Percentiles rank a stretch among this genome's conserved stretches.
Evolutionary conservation across 2,113 vertebrate genomes (phyloP).

Genomic region (Macquaria australasica): DNA sequence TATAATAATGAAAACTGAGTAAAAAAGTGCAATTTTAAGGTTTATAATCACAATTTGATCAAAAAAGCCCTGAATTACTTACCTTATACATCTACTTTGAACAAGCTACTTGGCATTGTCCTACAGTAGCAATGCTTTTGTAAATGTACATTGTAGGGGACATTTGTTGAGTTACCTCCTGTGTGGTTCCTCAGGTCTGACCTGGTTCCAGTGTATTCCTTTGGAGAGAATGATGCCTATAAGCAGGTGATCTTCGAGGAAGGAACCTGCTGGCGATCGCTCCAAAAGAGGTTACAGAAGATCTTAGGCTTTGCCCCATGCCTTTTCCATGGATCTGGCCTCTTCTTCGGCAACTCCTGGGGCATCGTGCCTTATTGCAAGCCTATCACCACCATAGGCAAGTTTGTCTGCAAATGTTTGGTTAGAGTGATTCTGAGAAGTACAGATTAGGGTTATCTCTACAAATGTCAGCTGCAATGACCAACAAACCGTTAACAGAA

Average conservation of each 20-base stretch:
- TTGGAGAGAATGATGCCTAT: conserved; percentile 96
- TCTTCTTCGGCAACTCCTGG: conserved; percentile 92
- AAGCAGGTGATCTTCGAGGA: conserved; percentile 95
- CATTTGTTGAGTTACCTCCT: background rate
- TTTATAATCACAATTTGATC: background rate
- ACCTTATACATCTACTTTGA: no score
- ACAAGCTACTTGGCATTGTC: background rate
- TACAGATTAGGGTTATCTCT: background rate
- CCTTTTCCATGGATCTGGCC: conserved; percentile 93
- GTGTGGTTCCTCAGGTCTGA: conserved; percentile 86
- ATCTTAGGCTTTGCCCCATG: conserved; percentile 95
- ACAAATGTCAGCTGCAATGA: background rate
- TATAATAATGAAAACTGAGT: background rate
- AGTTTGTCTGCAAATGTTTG: conserved; percentile 57
- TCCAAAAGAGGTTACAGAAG: conserved; percentile 95
- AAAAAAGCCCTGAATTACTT: background rate
- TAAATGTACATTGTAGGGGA: background rate
- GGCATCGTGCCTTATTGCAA: conserved; percentile 93
- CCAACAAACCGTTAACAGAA: conserved; percentile 10
- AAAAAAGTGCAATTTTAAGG: background rate
- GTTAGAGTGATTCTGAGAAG: background rate
- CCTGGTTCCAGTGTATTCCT: conserved; percentile 95
- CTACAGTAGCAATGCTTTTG: background rate
- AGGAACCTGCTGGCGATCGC: conserved; percentile 87
- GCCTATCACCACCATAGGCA: conserved; percentile 94